A percentile compares a stretch with the other conserved stretches of the same genome.
Evolutionary conservation across 2,888 invertebrate genomes (phyloP).

Genomic region (Sinohyriopsis cumingii): DNA sequence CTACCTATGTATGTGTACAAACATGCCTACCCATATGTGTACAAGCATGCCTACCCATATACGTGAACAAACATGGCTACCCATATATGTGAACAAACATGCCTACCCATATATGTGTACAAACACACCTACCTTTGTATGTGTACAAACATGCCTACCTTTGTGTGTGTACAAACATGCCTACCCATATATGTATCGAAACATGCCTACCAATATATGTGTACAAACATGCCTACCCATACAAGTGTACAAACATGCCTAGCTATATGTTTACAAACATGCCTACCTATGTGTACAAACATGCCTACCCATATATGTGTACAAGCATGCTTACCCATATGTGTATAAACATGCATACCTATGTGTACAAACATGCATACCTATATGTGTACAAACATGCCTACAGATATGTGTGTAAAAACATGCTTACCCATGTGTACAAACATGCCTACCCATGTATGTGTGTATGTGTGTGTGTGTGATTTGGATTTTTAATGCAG

Average conservation of each 20-base stretch:
- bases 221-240: not conserved
- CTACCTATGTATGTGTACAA: not conserved
- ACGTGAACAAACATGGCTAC: not conserved
- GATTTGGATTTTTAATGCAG: no score
- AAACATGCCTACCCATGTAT: no score
- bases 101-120: not conserved
- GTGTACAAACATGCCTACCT: not conserved
- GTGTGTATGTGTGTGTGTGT: no score
- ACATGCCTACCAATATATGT: no score
- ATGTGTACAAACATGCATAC: no score
- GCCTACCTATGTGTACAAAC: not conserved
- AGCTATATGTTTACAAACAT: not conserved
- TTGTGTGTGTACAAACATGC: not conserved
- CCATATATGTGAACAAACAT: not conserved
- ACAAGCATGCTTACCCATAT: not conserved
- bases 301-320: not conserved
- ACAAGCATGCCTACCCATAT: no score
- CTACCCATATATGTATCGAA: not conserved
- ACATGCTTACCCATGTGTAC: no score
- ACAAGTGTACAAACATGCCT: not conserved
- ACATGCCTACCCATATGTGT: no score
- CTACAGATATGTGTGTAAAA: no score
- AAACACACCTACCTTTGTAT: not conserved
- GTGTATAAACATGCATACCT: no score
- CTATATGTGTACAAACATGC: no score